Conservation (phyloP, 2,888 invertebrate genomes). For the Byasa hedistus region DNA sequence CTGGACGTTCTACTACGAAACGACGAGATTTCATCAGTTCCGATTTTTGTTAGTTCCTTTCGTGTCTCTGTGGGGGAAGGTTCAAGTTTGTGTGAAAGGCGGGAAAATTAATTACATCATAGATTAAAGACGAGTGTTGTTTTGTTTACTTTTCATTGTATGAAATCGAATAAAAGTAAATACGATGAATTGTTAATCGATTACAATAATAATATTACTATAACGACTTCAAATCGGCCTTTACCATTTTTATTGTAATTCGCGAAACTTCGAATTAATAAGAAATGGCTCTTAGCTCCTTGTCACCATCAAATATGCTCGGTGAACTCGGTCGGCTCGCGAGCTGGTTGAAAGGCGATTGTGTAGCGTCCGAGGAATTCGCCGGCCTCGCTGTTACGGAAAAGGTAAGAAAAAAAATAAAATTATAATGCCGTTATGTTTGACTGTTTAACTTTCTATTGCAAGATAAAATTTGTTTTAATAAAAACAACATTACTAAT, state of each 20-base stretch:
- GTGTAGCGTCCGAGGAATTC: conserved; percentile 63
- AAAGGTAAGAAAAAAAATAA: conserved; percentile 54
- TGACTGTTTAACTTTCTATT: too few relatives aligned
- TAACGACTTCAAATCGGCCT: background rate
- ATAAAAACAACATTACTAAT: background rate
- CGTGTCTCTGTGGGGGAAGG: conserved; percentile 37
- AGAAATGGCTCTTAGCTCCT: conserved; percentile 65
- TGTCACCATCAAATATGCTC: conserved; percentile 66
- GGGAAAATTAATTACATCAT: conserved; percentile 29
- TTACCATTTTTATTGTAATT: conserved; percentile 13
- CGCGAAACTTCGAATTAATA: conserved; percentile 14
- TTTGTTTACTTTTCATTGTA: conserved; percentile 1
- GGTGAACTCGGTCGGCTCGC: conserved; percentile 70
- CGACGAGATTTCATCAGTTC: conserved; percentile 39
- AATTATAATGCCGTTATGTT: too few relatives aligned
- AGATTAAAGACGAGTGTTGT: conserved; percentile 14
- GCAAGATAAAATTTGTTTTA: too few relatives aligned
- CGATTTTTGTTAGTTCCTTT: conserved; percentile 50
- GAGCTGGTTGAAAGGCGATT: conserved; percentile 71
- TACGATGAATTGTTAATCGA: conserved; percentile 10
- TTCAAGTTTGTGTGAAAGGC: conserved; percentile 34
- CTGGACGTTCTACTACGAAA: conserved; percentile 33
- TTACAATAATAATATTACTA: conserved; percentile 2
- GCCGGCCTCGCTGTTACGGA: conserved; percentile 68
- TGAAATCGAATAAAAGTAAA: background rate